phyloP scores from a whole-genome alignment of 2,113 vertebrate species.

The Rhagologus leucostigma region DNA sequence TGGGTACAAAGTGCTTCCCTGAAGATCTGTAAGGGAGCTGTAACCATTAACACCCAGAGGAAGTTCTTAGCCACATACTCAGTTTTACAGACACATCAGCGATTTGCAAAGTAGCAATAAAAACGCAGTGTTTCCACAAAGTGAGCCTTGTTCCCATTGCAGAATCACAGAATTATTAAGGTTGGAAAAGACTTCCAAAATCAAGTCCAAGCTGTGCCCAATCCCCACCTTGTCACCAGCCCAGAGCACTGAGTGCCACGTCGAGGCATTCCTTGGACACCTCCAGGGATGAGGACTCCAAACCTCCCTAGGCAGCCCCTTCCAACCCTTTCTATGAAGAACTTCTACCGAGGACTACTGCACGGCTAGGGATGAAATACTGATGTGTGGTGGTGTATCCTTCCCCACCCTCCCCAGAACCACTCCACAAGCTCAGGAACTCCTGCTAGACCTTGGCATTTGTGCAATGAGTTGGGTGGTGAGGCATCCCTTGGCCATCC shows the following conservation, averaged over 20 bases:
- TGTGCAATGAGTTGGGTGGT: background rate
- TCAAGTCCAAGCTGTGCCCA: background rate
- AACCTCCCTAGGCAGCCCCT: background rate
- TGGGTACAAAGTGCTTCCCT: background rate
- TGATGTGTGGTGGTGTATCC: background rate
- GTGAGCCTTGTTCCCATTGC: background rate
- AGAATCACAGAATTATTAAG: background rate
- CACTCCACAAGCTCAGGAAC: background rate
- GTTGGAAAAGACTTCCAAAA: background rate
- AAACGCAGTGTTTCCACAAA: background rate
- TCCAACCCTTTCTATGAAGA: background rate
- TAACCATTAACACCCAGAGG: background rate
- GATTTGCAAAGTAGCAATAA: background rate
- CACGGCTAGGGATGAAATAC: background rate
- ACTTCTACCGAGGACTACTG: background rate
- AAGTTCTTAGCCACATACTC: background rate
- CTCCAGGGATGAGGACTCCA: background rate
- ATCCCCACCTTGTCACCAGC: background rate
- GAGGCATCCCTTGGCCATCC: background rate
- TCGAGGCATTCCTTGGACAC: background rate
- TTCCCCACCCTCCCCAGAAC: background rate
- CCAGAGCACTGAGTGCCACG: background rate
- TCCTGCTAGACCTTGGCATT: background rate
- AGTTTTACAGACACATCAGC: background rate
- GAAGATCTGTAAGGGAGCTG: background rate